Percentiles rank a stretch among this genome's conserved stretches.
Evolutionary conservation across 2,113 vertebrate genomes (phyloP).

Genomic region (Galeopterus variegatus): DNA sequence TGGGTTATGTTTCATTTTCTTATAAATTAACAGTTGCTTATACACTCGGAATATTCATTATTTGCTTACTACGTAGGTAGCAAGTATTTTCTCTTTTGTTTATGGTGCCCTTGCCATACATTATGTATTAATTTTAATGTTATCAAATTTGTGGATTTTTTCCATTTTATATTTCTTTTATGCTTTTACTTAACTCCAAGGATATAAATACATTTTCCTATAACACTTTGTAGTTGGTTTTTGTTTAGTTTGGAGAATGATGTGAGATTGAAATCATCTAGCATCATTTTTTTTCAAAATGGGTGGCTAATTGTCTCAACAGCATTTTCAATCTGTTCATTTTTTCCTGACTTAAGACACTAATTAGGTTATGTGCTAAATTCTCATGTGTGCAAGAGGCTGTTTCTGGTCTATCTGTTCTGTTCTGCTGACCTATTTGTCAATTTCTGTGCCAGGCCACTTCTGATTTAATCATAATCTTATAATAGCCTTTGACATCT

Average conservation of each 20-base stretch:
- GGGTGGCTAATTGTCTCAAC: background rate
- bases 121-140: constrained; percentile 17
- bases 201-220: constrained; percentile 11
- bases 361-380: background rate
- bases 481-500: background rate
- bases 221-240: background rate
- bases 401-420: background rate
- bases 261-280: background rate
- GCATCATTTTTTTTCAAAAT: background rate
- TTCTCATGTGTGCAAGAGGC: background rate
- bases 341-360: background rate
- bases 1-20: background rate
- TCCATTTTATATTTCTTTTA: background rate
- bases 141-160: background rate
- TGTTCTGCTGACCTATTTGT: background rate
- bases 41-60: background rate
- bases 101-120: background rate
- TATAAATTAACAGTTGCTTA: background rate
- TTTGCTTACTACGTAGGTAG: background rate
- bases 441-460: background rate
- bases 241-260: background rate
- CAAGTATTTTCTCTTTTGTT: constrained; percentile 24
- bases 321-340: background rate
- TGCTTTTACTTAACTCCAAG: background rate
- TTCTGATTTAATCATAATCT: background rate